Base-by-base conservation (phyloP, 2,113 vertebrate genomes). In the Sphyrna mokarran region DNA sequence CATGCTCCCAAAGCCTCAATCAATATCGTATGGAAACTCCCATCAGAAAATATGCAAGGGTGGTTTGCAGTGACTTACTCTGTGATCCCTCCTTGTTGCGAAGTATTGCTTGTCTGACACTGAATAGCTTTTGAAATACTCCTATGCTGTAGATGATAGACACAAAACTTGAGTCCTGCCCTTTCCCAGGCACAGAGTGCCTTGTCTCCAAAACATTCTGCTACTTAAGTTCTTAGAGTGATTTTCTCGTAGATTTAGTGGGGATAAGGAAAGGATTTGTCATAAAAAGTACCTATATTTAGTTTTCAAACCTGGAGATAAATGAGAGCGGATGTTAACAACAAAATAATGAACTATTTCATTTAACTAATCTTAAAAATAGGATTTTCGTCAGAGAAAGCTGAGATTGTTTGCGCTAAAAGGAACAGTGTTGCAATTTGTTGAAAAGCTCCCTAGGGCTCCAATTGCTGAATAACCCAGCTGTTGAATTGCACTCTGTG, bases 401-500 rank as follows among this genome's bases (percentile, higher is more conserved):
- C 54, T 33, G 8, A 37, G 94, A 95, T 54, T 95, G 40, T 48
- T 18, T 69, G 22, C 72, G 40, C 69, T 72, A 29, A 29, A 40
- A 69, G 69, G 37, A 95, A 72, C 8, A 94, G 68, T 72, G 20
- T 26, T 29, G 68, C 26, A 48, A 16, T 72, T 95, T 54, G 66
- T 72, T 72, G 63, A 95, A 95, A 95, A 26, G 94, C 69, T 72
- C 94, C 94, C 68, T 0, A 43, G 68, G 68, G 66, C 23, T 33
- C 9, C 43, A 72, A 95, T 43, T 23, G 18, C 94, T 72, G 68
- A 95, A 95, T 95, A 95, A 70, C 40, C 69, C 93, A n/a, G 66
- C 93, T 95, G 93, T 69, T 95, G 66, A 95, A 72, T 94, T 95
- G 40, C 94, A 95, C 22, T 95, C 33, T 69, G 37, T 94, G 94